Evolutionary conservation across 2,888 invertebrate species (phyloP).

Genomic region (Sipunculus nudus): DNA sequence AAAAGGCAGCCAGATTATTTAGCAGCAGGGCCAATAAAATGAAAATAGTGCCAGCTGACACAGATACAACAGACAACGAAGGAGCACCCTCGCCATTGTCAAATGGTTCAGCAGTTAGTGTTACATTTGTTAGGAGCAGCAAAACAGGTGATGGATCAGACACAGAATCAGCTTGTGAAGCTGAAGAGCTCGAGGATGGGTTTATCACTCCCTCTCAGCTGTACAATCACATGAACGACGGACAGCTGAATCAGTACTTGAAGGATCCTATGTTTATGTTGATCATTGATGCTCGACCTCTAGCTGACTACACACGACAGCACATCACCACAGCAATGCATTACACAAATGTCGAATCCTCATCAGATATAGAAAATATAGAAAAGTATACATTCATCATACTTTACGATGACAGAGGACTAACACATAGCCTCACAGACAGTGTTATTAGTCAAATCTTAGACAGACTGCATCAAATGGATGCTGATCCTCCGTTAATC

Average conservation of each 20-base stretch:
- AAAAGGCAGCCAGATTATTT: no score
- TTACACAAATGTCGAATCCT: constrained; percentile 30
- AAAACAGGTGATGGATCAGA: no score
- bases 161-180: no score
- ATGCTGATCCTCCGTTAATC: constrained; percentile 35
- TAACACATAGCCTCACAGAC: constrained; percentile 32
- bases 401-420: constrained; percentile 47
- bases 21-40: no score
- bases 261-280: constrained; percentile 56
- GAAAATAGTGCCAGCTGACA: no score
- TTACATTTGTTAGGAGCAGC: no score
- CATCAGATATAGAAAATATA: constrained; percentile 19
- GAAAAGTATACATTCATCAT: constrained; percentile 47
- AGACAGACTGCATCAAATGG: neutral
- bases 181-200: constrained; percentile 30
- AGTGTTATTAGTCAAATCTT: constrained; percentile 26
- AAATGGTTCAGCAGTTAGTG: no score
- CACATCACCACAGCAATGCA: constrained; percentile 46
- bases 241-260: constrained; percentile 56
- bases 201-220: constrained; percentile 47
- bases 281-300: constrained; percentile 50
- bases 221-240: constrained; percentile 60
- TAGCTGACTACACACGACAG: constrained; percentile 35
- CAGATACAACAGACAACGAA: no score
- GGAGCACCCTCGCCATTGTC: no score